These are phyloP conservation scores for Aspidiotus destructor DNA, from an alignment of 2,888 invertebrate genomes.

Conservation along the genomic window DNA sequence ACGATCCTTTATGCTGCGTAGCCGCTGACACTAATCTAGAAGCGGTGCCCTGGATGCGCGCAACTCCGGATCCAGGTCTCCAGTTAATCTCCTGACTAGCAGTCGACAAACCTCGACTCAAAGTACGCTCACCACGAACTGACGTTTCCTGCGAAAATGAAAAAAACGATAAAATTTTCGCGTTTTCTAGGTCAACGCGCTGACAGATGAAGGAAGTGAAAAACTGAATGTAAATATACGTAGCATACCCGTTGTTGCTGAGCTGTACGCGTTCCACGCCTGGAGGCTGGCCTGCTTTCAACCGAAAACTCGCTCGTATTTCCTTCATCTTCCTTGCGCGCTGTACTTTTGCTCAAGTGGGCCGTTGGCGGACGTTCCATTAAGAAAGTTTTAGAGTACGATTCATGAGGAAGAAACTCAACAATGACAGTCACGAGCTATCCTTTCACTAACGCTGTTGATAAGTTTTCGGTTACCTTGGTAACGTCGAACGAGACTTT, in stretches of 20 bases:
- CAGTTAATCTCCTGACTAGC: conserved; percentile 3
- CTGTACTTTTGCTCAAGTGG: conserved; percentile 12
- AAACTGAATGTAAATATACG: background rate
- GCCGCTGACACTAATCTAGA: conserved; percentile 39
- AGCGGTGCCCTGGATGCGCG: conserved; percentile 38
- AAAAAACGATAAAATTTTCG: background rate
- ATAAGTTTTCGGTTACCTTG: no score
- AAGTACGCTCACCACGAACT: conserved; percentile 4
- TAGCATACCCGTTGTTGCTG: conserved; percentile 7
- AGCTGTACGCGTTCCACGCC: conserved; percentile 20
- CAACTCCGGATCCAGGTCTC: conserved; percentile 43
- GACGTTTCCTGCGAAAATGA: conserved; percentile 2
- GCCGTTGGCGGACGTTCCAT: conserved; percentile 23
- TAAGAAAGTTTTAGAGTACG: background rate
- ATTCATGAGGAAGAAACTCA: no score
- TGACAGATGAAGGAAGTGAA: background rate
- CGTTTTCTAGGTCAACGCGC: background rate
- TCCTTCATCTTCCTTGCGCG: background rate
- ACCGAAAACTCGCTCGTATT: background rate
- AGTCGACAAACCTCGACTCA: conserved; percentile 16
- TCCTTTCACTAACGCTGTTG: no score
- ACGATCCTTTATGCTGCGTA: conserved; percentile 17
- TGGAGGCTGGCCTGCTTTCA: conserved; percentile 21
- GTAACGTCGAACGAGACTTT: no score
- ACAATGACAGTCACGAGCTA: no score